phyloP scores from a whole-genome alignment of 1,140 invertebrate genomes.

The Portunus trituberculatus region DNA sequence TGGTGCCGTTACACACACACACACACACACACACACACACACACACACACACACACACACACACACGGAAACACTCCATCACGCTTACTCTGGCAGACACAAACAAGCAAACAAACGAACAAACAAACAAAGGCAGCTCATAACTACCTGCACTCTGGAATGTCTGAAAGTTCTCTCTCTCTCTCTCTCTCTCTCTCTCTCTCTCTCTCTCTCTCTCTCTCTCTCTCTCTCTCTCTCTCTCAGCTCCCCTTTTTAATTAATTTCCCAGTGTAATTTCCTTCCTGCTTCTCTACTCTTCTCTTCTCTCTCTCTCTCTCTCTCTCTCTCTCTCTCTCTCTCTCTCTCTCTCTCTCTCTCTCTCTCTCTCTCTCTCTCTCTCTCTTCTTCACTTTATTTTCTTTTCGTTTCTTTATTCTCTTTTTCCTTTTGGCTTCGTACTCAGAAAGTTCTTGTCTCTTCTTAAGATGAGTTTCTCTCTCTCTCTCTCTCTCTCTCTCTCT shows the following conservation, averaged over 20 bases:
- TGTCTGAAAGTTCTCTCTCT: constrained; percentile 5
- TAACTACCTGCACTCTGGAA: no score
- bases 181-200: constrained; percentile 4
- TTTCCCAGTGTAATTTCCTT: background rate
- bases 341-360: background rate
- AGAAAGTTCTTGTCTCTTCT: no score
- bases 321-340: background rate
- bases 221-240: constrained; percentile 4
- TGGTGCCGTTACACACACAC: no score
- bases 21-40: no score
- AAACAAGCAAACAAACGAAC: no score
- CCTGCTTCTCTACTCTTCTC: constrained; percentile 5
- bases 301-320: background rate
- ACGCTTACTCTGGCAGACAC: no score
- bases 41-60: no score
- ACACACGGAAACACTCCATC: no score
- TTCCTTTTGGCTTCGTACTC: background rate
- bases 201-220: constrained; percentile 29
- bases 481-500: no score
- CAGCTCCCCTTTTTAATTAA: background rate
- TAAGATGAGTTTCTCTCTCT: no score
- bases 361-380: background rate
- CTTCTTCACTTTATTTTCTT: background rate
- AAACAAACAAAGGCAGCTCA: no score
- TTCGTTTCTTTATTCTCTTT: background rate